Evolutionary conservation across 2,888 invertebrate genomes (phyloP).

Genomic region (Eupithecia subumbrata): DNA sequence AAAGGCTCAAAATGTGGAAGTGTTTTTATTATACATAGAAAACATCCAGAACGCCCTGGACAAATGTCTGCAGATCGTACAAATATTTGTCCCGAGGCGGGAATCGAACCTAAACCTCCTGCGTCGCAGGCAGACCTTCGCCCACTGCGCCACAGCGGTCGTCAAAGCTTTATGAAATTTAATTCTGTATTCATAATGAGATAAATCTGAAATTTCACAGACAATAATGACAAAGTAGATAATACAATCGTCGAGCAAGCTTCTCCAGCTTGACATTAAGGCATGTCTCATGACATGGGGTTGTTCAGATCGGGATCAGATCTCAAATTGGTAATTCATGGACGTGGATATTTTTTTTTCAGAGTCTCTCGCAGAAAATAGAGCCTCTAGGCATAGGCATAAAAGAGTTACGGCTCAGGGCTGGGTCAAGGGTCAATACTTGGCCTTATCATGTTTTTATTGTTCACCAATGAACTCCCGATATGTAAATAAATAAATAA

Average conservation of each 20-base stretch:
- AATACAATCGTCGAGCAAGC: background rate
- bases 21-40: no score
- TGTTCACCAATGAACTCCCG: background rate
- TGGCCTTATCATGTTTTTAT: background rate
- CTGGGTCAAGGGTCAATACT: background rate
- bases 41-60: no score
- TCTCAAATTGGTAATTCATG: background rate
- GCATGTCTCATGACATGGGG: no score
- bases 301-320: background rate
- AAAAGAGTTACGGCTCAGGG: background rate
- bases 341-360: background rate
- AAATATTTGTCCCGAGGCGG: no score
- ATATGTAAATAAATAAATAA: background rate
- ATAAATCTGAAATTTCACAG: no score
- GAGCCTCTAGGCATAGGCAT: background rate
- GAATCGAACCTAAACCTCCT: no score
- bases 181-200: no score
- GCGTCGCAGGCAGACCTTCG: no score
- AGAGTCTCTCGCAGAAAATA: no score
- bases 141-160: no score
- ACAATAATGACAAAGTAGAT: background rate
- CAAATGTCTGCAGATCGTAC: no score
- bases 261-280: background rate
- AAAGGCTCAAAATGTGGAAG: no score
- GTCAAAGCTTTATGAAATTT: slow-evolving; percentile 8